Evolutionary conservation across 2,113 vertebrate species (phyloP), one percentile per base, ranked within the genome.

Genomic region (Phrynosoma platyrhinos): DNA sequence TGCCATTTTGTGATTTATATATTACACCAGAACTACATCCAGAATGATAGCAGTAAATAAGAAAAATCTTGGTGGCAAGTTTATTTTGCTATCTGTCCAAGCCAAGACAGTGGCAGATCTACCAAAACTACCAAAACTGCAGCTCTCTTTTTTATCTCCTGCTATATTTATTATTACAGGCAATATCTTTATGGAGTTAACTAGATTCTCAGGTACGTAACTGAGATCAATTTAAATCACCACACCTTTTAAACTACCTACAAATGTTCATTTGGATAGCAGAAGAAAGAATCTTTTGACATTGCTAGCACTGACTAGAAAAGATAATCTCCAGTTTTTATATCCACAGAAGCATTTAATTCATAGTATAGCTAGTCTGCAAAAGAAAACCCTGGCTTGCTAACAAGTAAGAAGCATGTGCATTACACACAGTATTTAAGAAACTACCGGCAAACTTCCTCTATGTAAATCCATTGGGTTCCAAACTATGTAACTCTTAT

Each of bases 401-500:
- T 40, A 23, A 40, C 23, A 21, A 13, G 20, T 20, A 7, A 12
- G 30, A 7, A 18, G 21, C 3, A 10, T 71, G 68, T 47, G 18
- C 42, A 52, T 27, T 36, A 36, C 18, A 21, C 20, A 32, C 9
- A 7, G 6, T 58, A 4, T 78, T 32, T 36, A 82, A 68, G 23
- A 21, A 78, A 30, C 52, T 53, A 53, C 42, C 40, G 55, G 89
- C 90, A 7, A 64, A 66, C 58, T 75, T 76, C 27, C 90, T 90
- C 79, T 72, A 78, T 87, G n/a, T 66, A 87, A 81, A 89, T 32
- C 87, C 85, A 66, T n/a, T 0, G 13, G 52, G 90, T 91, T 72
- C 94, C 94, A 92, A 89, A 88, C 92, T 47, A 47, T 47, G 47
- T 7, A 47, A 47, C 47, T 47, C 47, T 47, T 47, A 47, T 47